Base-by-base conservation (phyloP, 2,888 invertebrate species). In the Melolontha melolontha region DNA sequence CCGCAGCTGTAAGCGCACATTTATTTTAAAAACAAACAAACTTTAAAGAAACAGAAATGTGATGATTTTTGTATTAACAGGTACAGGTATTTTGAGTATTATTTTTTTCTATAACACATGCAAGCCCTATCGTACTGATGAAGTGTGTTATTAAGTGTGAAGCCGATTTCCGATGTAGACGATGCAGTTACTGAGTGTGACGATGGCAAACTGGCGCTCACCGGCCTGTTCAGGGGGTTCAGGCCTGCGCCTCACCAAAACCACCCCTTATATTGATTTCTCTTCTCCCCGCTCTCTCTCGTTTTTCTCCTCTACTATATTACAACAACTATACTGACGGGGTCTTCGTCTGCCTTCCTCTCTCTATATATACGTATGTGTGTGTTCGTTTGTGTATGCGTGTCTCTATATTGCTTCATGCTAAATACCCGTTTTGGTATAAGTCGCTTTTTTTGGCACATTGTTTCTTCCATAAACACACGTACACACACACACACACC, bases 191-290 rank as follows among this genome's bases (percentile, higher is more conserved):
- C 77, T 77, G 75, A 78, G 79, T 79, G 77, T 72, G 74, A 70
- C 70, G 70, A 70, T 71, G 86, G 83, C 85, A 86, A 86, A 87
- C 85, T 82, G 83, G 83, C 80, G 78, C 84, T 83, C 80, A 81
- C 81, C 81, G 78, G 76, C 51, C 44, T 11, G 80, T 79, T 84
- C 81, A 79, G 83, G 85, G 85, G 84, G 85, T 84, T 83, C 81
- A 81, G 79, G 84, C 83, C 79, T 82, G 82, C 82, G 82, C 83
- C 81, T 79, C 81, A 77, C 52, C 57, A 67, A 78, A 77, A 77
- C 79, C 79, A 78, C 80, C 81, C 82, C 80, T 80, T 75, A 81
- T 82, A 83, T 83, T 83, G 82, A 83, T 83, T 82, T 82, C 79
- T 77, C 78, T 75, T 73, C 75, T 77, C 79, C 78, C 79, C 79